Evolutionary conservation across 2,797 vertebrate genomes (phyloP).

Genomic region (Rhinoraja longicauda): DNA sequence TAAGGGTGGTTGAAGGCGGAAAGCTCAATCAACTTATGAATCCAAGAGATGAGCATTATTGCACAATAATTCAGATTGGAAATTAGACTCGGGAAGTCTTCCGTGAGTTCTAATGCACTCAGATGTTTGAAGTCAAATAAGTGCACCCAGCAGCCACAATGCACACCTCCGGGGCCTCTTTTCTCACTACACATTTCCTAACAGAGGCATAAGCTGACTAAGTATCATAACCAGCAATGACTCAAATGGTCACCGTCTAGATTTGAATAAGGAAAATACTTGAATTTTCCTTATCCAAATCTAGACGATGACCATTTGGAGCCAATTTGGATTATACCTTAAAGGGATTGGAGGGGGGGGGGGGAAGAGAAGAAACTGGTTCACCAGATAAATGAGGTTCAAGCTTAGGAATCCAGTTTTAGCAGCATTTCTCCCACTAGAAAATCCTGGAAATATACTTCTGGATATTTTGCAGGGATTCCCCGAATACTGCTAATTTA

Average conservation of each 20-base stretch:
- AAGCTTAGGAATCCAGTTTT: background rate
- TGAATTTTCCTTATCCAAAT: background rate
- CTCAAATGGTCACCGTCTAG: too few species aligned
- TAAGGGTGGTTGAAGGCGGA: constrained; percentile 44
- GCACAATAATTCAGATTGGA: background rate
- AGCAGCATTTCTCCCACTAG: background rate
- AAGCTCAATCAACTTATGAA: background rate
- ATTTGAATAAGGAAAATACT: too few species aligned
- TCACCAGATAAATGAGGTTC: background rate
- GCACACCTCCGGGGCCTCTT: background rate
- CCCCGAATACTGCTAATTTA: background rate
- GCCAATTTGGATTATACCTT: background rate
- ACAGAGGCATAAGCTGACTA: too few species aligned
- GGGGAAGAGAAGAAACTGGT: background rate
- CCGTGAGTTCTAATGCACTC: background rate
- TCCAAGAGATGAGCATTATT: background rate
- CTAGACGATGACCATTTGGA: background rate
- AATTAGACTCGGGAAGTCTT: background rate
- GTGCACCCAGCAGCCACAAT: background rate
- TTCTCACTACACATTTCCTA: background rate
- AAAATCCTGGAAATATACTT: background rate
- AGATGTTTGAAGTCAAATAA: background rate
- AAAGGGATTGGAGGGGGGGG: too few species aligned
- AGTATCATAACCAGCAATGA: background rate
- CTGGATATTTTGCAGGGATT: background rate